Conservation (phyloP, 2,888 invertebrate species). For the Pyrrhosoma nymphula region DNA sequence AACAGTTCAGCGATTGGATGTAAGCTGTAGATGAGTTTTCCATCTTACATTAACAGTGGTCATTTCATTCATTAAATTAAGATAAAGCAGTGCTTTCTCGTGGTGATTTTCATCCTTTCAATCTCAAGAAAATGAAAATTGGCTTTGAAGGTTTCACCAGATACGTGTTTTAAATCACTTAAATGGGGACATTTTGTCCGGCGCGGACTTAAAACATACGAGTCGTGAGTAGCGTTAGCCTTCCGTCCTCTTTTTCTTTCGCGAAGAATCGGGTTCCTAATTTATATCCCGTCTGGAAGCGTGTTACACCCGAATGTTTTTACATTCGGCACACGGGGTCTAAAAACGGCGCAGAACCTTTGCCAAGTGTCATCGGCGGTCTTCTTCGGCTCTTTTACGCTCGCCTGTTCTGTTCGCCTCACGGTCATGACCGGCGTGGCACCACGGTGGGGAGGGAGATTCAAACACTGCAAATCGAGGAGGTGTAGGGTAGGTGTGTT, state of each 20-base stretch:
- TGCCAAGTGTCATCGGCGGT: constrained; percentile 7
- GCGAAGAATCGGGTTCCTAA: neutral
- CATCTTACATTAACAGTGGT: too few relatives aligned
- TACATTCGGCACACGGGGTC: neutral
- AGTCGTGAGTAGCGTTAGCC: neutral
- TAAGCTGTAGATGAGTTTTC: too few relatives aligned
- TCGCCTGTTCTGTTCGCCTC: neutral
- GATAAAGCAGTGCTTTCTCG: too few relatives aligned
- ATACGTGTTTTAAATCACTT: neutral
- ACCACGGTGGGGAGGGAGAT: too few relatives aligned
- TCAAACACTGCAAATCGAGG: too few relatives aligned
- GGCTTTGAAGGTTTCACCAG: too few relatives aligned
- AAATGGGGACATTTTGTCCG: neutral
- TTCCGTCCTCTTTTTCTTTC: neutral
- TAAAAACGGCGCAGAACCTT: neutral
- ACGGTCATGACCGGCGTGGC: neutral
- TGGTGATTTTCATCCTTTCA: too few relatives aligned
- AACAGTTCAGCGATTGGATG: too few relatives aligned
- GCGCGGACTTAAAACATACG: neutral
- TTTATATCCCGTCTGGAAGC: neutral
- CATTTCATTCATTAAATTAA: too few relatives aligned
- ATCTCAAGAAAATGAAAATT: too few relatives aligned
- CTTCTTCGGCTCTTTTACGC: neutral
- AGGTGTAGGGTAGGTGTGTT: too few relatives aligned
- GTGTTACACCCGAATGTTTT: neutral